Percentiles rank a stretch among this genome's conserved stretches.
These are phyloP conservation scores for Alosa alosa DNA, from an alignment of 2,113 vertebrate genomes.

Conservation along the genomic window DNA sequence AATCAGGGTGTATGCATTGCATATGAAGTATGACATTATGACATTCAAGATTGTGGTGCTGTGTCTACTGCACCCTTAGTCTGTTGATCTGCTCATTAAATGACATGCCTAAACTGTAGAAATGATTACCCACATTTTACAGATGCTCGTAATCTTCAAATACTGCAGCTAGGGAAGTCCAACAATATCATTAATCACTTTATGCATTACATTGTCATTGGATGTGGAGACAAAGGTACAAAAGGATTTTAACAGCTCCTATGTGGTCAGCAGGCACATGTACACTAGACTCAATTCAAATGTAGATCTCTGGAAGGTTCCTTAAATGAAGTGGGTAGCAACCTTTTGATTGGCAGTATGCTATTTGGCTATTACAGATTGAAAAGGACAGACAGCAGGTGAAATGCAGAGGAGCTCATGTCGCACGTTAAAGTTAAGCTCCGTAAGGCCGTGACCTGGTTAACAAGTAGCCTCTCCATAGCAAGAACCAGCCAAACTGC, in stretches of 20 bases:
- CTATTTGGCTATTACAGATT: neutral
- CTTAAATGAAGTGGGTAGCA: neutral
- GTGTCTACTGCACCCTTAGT: too few species aligned
- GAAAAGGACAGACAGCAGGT: neutral
- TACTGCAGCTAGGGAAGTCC: neutral
- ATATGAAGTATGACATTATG: neutral
- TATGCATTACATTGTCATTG: neutral
- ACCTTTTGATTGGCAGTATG: neutral
- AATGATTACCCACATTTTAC: too few species aligned
- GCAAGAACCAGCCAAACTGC: neutral
- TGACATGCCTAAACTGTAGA: neutral
- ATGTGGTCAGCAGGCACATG: neutral
- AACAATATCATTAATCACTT: neutral
- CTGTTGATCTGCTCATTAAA: too few species aligned
- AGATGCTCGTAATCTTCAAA: neutral
- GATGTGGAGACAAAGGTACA: neutral
- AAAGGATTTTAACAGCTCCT: neutral
- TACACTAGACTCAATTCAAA: neutral
- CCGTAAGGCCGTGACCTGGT: neutral
- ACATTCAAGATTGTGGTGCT: neutral
- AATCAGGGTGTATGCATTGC: neutral
- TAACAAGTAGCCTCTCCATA: neutral
- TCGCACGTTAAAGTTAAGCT: neutral
- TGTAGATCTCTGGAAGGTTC: neutral
- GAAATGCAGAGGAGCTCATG: neutral